Percentiles rank a stretch among this genome's conserved stretches.
phyloP scores from a whole-genome alignment of 2,113 vertebrate genomes.

The Lichenostomus cassidix region DNA sequence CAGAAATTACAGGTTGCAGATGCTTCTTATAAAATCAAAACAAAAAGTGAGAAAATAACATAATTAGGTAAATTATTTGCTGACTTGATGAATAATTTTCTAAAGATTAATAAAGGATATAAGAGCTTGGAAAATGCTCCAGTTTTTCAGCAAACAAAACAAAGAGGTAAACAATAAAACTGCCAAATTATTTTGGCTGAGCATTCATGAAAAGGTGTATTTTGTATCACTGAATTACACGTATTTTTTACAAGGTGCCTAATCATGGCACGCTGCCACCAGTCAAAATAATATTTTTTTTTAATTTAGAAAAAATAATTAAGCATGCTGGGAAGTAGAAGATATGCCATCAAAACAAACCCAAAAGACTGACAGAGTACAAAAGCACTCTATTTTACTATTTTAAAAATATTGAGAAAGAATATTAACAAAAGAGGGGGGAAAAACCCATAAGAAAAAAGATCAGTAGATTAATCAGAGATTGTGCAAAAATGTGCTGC shows the following conservation, averaged over 20 bases:
- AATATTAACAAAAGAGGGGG: not conserved
- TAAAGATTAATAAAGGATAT: not conserved
- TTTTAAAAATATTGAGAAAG: not conserved
- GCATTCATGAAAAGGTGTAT: slow-evolving; percentile 8
- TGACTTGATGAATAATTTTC: slow-evolving; percentile 51
- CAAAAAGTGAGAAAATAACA: slow-evolving; percentile 1
- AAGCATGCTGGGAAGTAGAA: not conserved
- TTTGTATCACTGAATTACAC: not conserved
- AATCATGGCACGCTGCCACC: not conserved
- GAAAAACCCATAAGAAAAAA: not conserved
- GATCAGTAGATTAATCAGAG: not conserved
- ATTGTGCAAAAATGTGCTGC: not conserved
- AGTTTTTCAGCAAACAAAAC: not conserved
- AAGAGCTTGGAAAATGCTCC: not conserved
- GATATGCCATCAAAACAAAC: slow-evolving; percentile 10
- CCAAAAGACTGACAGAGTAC: not conserved
- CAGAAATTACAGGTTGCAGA: slow-evolving; percentile 41
- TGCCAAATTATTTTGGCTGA: slow-evolving; percentile 5
- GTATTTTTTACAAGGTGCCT: not conserved
- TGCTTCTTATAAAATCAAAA: slow-evolving; percentile 32
- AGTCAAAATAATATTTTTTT: not conserved
- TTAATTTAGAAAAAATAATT: not conserved
- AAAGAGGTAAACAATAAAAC: slow-evolving; percentile 26
- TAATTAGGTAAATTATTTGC: slow-evolving; percentile 53
- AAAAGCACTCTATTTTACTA: not conserved